Percentiles rank a stretch among this genome's conserved stretches.
phyloP scores from a whole-genome alignment of 1,140 invertebrate species.

The Euura saliciscinereae region DNA sequence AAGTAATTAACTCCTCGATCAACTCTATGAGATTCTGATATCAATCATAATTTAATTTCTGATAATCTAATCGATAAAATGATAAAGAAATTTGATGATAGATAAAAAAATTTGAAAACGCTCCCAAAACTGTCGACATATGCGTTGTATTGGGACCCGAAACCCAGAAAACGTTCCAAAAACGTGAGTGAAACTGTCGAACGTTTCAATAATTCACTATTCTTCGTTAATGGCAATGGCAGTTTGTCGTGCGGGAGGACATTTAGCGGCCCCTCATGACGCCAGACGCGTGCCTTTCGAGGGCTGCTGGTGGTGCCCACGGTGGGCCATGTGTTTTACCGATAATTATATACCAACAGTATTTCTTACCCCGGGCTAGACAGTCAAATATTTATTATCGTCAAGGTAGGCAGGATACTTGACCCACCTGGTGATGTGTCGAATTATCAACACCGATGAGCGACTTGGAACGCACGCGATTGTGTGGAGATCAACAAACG shows the following conservation, averaged over 20 bases:
- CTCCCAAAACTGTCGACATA: too few species aligned
- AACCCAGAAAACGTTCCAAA: neutral
- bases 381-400: slow-evolving; percentile 3
- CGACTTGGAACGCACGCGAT: too few species aligned
- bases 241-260: slow-evolving; percentile 37
- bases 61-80: too few species aligned
- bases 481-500: too few species aligned
- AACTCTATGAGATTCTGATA: too few species aligned
- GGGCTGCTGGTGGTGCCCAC: slow-evolving; percentile 17
- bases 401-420: neutral
- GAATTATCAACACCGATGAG: too few species aligned
- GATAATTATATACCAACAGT: slow-evolving; percentile 36
- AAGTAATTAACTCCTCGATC: too few species aligned
- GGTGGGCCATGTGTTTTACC: slow-evolving; percentile 38
- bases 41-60: too few species aligned
- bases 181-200: neutral
- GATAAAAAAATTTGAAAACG: too few species aligned
- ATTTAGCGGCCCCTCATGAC: slow-evolving; percentile 28
- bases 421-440: neutral
- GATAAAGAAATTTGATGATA: too few species aligned
- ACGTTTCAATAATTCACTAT: slow-evolving; percentile 2
- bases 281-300: neutral
- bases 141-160: too few species aligned
- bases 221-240: slow-evolving; percentile 18
- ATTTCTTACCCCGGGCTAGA: neutral